Conservation (phyloP, 2,113 vertebrate genomes). For the Grus americana region DNA sequence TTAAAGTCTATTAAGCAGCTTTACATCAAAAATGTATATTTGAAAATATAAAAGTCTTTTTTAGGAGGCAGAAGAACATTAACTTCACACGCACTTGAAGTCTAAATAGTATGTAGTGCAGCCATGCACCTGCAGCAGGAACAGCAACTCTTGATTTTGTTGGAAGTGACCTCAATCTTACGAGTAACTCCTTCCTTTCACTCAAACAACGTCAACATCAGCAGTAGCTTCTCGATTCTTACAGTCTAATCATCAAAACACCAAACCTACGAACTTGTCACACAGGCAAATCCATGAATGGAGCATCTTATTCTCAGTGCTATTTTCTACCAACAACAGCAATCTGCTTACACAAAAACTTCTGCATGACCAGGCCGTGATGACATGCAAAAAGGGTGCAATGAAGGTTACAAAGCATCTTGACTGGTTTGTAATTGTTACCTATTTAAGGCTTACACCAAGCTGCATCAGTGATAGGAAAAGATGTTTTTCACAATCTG, state of each 20-base stretch:
- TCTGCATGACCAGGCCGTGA: background rate
- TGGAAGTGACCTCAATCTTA: background rate
- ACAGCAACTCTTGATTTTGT: background rate
- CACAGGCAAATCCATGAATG: background rate
- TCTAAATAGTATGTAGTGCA: background rate
- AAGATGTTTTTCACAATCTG: background rate
- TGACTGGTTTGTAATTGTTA: background rate
- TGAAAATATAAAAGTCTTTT: background rate
- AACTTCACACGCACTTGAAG: background rate
- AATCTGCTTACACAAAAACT: background rate
- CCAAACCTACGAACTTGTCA: background rate
- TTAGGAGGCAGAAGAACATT: background rate
- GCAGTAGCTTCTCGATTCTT: background rate
- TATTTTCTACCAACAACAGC: background rate
- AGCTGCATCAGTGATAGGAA: background rate
- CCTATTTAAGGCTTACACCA: background rate
- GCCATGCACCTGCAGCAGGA: background rate
- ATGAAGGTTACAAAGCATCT: background rate
- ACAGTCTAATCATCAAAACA: background rate
- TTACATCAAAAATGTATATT: background rate
- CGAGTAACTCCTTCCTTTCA: background rate
- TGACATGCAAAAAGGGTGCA: background rate
- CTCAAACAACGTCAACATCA: fast-evolving
- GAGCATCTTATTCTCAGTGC: background rate
- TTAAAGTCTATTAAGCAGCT: background rate